Percentiles rank a stretch among this genome's conserved stretches.
Conservation (phyloP, 2,797 vertebrate species). For the Microctenopoma steveboyesi region DNA sequence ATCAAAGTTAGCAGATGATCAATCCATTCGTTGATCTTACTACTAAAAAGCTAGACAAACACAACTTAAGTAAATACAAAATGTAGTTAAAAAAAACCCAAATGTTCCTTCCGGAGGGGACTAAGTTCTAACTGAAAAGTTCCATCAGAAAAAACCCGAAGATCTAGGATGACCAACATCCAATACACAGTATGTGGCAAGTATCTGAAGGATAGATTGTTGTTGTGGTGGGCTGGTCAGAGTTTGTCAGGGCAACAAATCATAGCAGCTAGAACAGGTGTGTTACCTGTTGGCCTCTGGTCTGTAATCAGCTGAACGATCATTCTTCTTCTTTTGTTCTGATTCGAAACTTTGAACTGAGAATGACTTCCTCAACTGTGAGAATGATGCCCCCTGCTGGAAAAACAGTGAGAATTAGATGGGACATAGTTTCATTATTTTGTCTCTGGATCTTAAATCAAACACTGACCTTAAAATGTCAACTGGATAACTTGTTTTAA, state of each 20-base stretch:
- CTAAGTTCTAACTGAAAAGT: conserved; percentile 87
- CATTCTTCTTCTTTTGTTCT: conserved; percentile 71
- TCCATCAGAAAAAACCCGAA: conserved; percentile 86
- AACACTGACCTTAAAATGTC: no score
- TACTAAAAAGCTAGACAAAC: no score
- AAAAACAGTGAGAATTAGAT: not conserved
- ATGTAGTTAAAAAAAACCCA: conserved; percentile 73
- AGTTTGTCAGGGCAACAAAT: not conserved
- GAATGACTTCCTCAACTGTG: conserved; percentile 84
- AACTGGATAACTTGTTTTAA: no score
- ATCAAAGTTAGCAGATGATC: no score
- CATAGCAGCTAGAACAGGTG: not conserved
- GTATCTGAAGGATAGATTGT: conserved; percentile 32
- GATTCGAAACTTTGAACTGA: conserved; percentile 85
- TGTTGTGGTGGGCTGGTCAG: not conserved
- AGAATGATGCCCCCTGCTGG: conserved; percentile 85
- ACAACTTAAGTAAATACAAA: no score
- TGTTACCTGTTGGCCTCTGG: conserved; percentile 61
- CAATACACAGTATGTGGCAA: conserved; percentile 79
- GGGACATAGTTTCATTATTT: not conserved
- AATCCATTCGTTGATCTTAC: no score
- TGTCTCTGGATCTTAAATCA: no score
- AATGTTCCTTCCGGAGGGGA: conserved; percentile 73
- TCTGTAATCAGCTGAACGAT: conserved; percentile 83
- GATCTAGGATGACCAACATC: conserved; percentile 86